Conservation (phyloP, 2,888 invertebrate genomes). For the Actias luna region DNA sequence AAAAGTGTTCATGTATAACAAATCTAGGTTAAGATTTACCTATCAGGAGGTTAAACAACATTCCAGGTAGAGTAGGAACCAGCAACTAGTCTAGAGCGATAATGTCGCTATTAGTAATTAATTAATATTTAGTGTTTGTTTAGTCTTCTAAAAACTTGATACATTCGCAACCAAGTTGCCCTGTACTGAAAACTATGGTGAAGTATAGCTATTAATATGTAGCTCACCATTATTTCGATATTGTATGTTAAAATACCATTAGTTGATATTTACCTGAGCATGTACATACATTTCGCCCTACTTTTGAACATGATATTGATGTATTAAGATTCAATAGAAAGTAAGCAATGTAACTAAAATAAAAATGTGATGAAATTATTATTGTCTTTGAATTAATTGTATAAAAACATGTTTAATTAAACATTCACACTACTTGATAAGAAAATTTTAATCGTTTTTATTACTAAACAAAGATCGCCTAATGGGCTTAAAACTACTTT, state of each 20-base stretch:
- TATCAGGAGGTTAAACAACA: constrained; percentile 59
- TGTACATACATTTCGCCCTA: constrained; percentile 61
- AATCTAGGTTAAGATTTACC: constrained; percentile 54
- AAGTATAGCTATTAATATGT: constrained; percentile 41
- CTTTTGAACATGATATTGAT: constrained; percentile 38
- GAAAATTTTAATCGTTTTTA: too few relatives aligned
- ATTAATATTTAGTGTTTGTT: constrained; percentile 42
- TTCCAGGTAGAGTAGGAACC: constrained; percentile 68
- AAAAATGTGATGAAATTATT: constrained; percentile 19
- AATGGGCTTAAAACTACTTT: neutral
- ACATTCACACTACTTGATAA: neutral
- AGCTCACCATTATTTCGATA: constrained; percentile 46
- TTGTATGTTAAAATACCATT: constrained; percentile 40
- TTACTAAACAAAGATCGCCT: neutral
- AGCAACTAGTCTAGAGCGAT: constrained; percentile 74
- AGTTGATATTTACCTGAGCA: constrained; percentile 45
- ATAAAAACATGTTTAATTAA: neutral
- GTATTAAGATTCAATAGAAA: constrained; percentile 10
- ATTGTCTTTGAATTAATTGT: neutral
- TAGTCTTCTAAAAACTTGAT: constrained; percentile 42
- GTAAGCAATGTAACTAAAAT: constrained; percentile 8
- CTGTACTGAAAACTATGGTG: constrained; percentile 44
- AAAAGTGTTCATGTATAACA: constrained; percentile 61
- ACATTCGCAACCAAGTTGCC: constrained; percentile 65
- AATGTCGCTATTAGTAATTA: constrained; percentile 50